These are phyloP conservation scores for Argyrosomus japonicus DNA, from an alignment of 2,113 vertebrate species.

Conservation along the genomic window DNA sequence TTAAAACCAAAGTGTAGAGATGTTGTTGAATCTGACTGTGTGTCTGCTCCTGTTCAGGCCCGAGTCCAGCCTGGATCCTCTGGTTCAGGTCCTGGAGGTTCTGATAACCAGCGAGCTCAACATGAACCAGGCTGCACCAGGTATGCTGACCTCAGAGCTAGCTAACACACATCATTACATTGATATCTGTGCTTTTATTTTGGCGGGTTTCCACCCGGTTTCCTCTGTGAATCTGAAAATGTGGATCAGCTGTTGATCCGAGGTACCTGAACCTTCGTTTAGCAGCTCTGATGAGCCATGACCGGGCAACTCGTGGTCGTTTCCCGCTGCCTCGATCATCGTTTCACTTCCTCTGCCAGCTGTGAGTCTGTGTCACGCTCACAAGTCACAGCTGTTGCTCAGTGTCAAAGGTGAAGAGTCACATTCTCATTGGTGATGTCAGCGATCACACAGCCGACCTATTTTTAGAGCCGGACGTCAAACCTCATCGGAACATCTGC, in stretches of 20 bases:
- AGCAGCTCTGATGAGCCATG: background rate
- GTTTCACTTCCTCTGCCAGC: background rate
- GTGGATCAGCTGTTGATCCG: no score
- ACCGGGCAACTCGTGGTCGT: no score
- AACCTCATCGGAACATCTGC: no score
- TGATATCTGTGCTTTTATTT: no score
- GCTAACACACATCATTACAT: no score
- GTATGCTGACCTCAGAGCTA: constrained; percentile 68
- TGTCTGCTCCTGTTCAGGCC: constrained; percentile 80
- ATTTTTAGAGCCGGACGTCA: no score
- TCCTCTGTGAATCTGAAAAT: no score
- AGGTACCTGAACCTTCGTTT: no score
- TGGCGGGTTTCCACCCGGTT: no score
- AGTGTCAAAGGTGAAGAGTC: background rate
- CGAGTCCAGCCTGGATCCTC: constrained; percentile 88
- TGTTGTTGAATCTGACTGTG: background rate
- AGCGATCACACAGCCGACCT: no score
- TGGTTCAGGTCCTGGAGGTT: constrained; percentile 91
- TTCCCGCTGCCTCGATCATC: background rate
- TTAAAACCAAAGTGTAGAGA: background rate
- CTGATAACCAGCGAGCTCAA: constrained; percentile 95
- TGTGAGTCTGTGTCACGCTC: background rate
- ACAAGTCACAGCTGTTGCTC: constrained; percentile 17
- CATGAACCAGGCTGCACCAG: constrained; percentile 94
- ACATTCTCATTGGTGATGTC: no score